Evolutionary conservation across 2,888 invertebrate species (phyloP), one percentile per base, ranked within the genome.

Genomic region (Xestobium rufovillosum): DNA sequence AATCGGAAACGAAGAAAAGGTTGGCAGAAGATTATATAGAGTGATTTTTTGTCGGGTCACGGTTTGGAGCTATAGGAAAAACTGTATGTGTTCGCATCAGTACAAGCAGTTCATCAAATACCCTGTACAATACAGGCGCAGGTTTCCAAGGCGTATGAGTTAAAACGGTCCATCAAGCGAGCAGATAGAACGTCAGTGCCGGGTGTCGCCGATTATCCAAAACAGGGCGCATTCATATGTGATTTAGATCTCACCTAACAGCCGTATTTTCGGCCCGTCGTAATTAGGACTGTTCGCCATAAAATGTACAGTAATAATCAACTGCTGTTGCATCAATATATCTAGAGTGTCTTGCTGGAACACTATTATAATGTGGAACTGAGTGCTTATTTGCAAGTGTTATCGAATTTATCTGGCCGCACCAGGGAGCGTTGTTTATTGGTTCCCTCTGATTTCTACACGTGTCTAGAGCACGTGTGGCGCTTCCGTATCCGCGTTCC

Each of bases 381-480:
- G 49, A 56, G 65, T 60, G 64, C 66, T 66, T 66, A 66, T 65
- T 64, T 63, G 65, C 67, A 67, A 67, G 64, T 66, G 67, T 65
- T 61, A 63, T 61, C 64, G 64, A 64, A 67, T 66, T 66, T 67
- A 67, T 66, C 63, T 59, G 61, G 60, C 60, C 62, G 58, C 61
- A 63, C 61, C 59, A 60, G 57, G 57, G 57, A 57, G 50, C 48
- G 52, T 61, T 62, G 64, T 63, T 65, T 65, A 65, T 65, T 60
- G 61, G 60, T 54, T 48, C 53, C 48, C 59, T 60, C 62, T 61
- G 63, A 62, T 63, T 61, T 58, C 61, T 61, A 58, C 61, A 61
- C 61, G 60, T 61, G 60, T 59, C 59, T 56, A 46, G 39, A 50
- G 53, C 63, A 61, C 61, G 60, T 61, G 63, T 56, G 53, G 42